Evolutionary conservation across 1,140 invertebrate genomes (phyloP).

Genomic region (Zaprionus nigranus): DNA sequence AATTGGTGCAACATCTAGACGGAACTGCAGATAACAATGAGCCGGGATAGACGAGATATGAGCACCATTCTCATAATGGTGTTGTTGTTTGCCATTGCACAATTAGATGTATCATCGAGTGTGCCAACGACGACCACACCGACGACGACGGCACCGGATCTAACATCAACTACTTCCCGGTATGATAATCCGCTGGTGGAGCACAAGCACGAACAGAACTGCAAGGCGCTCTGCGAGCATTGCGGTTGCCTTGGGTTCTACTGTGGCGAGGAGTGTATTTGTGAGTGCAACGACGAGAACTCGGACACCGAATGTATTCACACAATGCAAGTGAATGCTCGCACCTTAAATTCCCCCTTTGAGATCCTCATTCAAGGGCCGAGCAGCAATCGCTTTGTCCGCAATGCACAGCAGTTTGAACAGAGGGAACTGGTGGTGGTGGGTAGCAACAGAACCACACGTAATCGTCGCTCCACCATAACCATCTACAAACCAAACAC

Average conservation of each 20-base stretch:
- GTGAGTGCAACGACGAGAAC: slow-evolving; percentile 79
- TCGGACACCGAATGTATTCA: slow-evolving; percentile 77
- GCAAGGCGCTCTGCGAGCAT: slow-evolving; percentile 76
- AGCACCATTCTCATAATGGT: slow-evolving; percentile 44
- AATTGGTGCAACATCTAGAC: slow-evolving; percentile 34
- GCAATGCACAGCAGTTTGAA: slow-evolving; percentile 77
- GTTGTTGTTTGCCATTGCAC: slow-evolving; percentile 43
- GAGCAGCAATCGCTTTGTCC: slow-evolving; percentile 73
- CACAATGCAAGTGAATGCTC: slow-evolving; percentile 73
- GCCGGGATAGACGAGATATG: slow-evolving; percentile 29
- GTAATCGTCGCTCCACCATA: slow-evolving; percentile 69
- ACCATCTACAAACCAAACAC: slow-evolving; percentile 70
- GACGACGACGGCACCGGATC: slow-evolving; percentile 6
- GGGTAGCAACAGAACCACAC: slow-evolving; percentile 16
- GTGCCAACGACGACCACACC: slow-evolving; percentile 7
- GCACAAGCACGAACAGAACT: slow-evolving; percentile 64
- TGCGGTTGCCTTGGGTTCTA: slow-evolving; percentile 83
- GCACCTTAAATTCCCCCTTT: slow-evolving; percentile 62
- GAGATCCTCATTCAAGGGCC: slow-evolving; percentile 81
- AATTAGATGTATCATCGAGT: slow-evolving; percentile 28
- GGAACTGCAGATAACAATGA: slow-evolving; percentile 49
- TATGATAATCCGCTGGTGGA: slow-evolving; percentile 58
- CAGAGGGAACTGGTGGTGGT: slow-evolving; percentile 40
- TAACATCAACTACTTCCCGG: slow-evolving; percentile 17
- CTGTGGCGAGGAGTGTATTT: slow-evolving; percentile 83